A percentile compares a stretch with the other conserved stretches of the same genome.
These are phyloP conservation scores for Rhopalosiphum maidis DNA, from an alignment of 1,140 invertebrate genomes.

Conservation along the genomic window DNA sequence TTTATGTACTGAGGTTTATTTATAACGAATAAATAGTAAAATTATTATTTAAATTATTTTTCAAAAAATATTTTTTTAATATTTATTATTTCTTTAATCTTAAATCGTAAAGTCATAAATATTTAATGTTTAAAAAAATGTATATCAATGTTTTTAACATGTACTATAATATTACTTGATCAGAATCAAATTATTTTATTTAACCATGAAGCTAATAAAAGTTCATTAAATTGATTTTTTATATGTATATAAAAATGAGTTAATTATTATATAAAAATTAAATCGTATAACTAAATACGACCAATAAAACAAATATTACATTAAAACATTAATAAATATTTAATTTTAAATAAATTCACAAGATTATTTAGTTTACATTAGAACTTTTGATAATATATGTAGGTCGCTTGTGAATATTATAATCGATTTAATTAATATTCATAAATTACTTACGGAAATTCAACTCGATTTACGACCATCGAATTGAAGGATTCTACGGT, in stretches of 20 bases:
- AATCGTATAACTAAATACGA: not conserved
- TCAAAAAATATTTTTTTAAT: not conserved
- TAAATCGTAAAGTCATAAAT: not conserved
- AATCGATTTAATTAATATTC: not conserved
- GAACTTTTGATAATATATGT: not conserved
- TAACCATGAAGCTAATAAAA: not conserved
- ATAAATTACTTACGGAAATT: slow-evolving; percentile 2
- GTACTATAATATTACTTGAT: not conserved
- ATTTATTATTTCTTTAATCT: not conserved
- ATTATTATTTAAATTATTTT: not conserved
- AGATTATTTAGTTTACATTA: not conserved
- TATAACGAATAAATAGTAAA: not conserved
- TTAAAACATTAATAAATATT: not conserved
- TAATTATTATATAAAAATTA: not conserved
- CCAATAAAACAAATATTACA: not conserved
- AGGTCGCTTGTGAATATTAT: no score
- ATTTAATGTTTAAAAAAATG: not conserved
- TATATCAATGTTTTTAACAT: not conserved
- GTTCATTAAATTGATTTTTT: not conserved
- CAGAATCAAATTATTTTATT: not conserved
- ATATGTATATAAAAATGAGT: no score
- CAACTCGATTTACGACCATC: slow-evolving; percentile 12
- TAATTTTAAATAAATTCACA: not conserved
- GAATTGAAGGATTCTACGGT: not conserved
- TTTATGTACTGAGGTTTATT: not conserved